Conservation (phyloP, 1,140 invertebrate genomes). For the Drosophila watanabei region DNA sequence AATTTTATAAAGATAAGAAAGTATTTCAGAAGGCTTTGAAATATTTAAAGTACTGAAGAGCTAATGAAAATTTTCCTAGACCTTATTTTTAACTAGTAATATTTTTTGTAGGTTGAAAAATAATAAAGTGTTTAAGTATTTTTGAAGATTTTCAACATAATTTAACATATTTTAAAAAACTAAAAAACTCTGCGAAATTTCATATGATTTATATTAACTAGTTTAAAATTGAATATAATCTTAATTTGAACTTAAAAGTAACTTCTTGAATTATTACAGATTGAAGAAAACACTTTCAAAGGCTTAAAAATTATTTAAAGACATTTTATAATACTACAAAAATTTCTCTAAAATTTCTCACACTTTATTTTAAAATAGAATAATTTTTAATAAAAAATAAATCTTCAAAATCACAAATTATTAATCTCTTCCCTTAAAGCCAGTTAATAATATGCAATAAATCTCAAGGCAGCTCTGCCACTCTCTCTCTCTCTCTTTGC, state of each 20-base stretch:
- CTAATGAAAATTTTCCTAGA: too few species aligned
- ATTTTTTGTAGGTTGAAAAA: too few species aligned
- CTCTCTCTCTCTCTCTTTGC: conserved; percentile 3
- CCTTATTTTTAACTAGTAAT: not conserved
- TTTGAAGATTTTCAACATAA: too few species aligned
- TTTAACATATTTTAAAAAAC: too few species aligned
- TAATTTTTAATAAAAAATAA: not conserved
- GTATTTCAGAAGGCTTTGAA: not conserved
- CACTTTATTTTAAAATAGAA: not conserved
- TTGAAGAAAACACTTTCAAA: not conserved
- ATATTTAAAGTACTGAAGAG: not conserved
- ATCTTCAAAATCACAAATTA: not conserved
- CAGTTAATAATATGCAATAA: conserved; percentile 22
- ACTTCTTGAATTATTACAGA: too few species aligned
- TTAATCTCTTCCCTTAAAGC: conserved; percentile 3
- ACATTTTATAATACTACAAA: not conserved
- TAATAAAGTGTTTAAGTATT: too few species aligned
- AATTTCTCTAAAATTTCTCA: not conserved
- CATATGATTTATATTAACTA: too few species aligned
- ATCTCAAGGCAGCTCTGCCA: not conserved
- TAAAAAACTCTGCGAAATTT: too few species aligned
- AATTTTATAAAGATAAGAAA: not conserved
- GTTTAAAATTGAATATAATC: too few species aligned
- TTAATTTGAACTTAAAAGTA: too few species aligned
- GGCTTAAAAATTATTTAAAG: not conserved